These are phyloP conservation scores for Scarus forsteni DNA, from an alignment of 2,797 vertebrate species.

Conservation along the genomic window DNA sequence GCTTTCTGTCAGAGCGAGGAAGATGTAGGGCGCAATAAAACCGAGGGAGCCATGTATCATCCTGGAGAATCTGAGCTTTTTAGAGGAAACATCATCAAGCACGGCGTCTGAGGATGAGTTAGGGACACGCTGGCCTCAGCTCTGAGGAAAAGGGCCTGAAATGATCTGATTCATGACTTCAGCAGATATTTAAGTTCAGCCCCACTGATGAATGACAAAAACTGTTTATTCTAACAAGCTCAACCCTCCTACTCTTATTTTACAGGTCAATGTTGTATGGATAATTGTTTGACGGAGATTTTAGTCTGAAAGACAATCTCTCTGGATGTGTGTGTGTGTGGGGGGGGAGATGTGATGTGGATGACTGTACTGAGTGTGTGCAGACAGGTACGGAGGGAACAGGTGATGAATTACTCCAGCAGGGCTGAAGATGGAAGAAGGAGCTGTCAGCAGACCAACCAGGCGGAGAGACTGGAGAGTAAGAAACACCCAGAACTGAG, in stretches of 20 bases:
- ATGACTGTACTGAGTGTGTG: conserved; percentile 22
- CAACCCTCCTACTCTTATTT: too few relatives aligned
- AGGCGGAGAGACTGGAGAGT: conserved; percentile 10
- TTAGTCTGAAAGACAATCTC: too few relatives aligned
- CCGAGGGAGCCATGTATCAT: background rate
- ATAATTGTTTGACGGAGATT: too few relatives aligned
- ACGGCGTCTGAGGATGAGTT: background rate
- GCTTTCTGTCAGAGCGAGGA: conserved; percentile 22
- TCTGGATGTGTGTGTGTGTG: too few relatives aligned
- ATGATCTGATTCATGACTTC: too few relatives aligned
- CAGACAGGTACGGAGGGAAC: conserved; percentile 29
- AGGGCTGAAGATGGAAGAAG: conserved; percentile 34
- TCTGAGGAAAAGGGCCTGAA: too few relatives aligned
- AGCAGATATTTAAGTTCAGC: too few relatives aligned
- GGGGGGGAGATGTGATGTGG: conserved; percentile 39
- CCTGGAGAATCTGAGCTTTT: background rate
- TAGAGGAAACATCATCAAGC: background rate
- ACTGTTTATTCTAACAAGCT: too few relatives aligned
- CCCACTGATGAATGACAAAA: too few relatives aligned
- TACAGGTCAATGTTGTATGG: too few relatives aligned
- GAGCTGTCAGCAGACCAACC: conserved; percentile 54
- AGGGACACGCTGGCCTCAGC: background rate
- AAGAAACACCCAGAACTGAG: too few relatives aligned
- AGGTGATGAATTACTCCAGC: conserved; percentile 51
- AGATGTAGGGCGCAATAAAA: conserved; percentile 29